phyloP scores from a whole-genome alignment of 2,888 invertebrate species.

The Dolomedes plantarius region DNA sequence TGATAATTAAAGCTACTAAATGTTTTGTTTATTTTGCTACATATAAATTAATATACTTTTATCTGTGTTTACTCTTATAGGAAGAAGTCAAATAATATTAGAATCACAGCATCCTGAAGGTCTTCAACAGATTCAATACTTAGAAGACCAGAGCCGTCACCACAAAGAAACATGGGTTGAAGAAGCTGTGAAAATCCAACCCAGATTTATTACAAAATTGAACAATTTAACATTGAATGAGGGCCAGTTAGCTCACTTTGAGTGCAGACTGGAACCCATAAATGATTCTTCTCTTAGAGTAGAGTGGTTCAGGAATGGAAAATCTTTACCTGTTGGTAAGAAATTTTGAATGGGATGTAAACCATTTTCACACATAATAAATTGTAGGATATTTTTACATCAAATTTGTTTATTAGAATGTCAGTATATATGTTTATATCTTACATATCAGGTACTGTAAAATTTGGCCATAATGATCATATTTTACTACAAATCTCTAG shows the following conservation, averaged over 20 bases:
- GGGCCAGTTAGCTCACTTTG: conserved; percentile 91
- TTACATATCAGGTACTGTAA: no score
- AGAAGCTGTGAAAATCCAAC: conserved; percentile 85
- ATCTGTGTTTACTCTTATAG: no score
- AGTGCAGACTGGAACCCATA: conserved; percentile 95
- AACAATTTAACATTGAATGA: conserved; percentile 89
- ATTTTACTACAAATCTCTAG: no score
- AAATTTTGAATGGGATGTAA: neutral
- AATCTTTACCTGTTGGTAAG: conserved; percentile 90
- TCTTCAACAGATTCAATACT: conserved; percentile 91
- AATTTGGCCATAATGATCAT: no score
- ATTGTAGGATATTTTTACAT: no score
- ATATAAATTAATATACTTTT: no score
- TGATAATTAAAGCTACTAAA: no score
- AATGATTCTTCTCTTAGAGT: conserved; percentile 93
- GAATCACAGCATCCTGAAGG: conserved; percentile 95
- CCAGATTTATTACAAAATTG: conserved; percentile 88
- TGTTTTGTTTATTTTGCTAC: no score
- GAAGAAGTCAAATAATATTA: conserved; percentile 81
- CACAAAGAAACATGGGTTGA: conserved; percentile 90
- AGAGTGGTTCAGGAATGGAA: conserved; percentile 97
- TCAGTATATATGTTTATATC: no score
- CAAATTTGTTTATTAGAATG: no score
- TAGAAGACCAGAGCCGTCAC: conserved; percentile 83
- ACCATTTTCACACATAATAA: no score